Base-by-base conservation (phyloP, 2,888 invertebrate species). In the Tromatobia lineatoria region DNA sequence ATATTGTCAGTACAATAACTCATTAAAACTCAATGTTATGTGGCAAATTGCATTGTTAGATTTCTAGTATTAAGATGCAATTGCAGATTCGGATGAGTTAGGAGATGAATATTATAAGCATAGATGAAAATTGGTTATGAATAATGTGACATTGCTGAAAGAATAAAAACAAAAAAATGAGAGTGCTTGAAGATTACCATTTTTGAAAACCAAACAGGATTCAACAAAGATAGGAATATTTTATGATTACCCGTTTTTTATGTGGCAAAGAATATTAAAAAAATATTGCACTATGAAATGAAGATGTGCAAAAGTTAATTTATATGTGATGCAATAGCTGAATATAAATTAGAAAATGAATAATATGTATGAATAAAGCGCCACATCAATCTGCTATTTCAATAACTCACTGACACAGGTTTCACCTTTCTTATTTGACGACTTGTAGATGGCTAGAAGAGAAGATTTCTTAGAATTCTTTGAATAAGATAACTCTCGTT, bases 401-500 rank as follows among this genome's bases (percentile, higher is more conserved):
- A 38, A 80, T 76, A 83, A 86, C 83, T 87, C 85, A 85, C 87
- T 79, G 61, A 47, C 47, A 77, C 57, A 7, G 64, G 54, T 52
- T 71, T 71, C 29, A 42, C 47, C 38, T 77, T 77, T 66, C 23
- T 73, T 83, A 47, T 47, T 83, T 73, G 80, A 8, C 38, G 67
- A 82, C 85, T 86, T 6, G 84, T 85, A 10, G 77, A 83, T 38
- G 82, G 84, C 83, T 83, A 79, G 18, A 86, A 86, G 59, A 76
- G 71, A 83, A 70, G 54, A 71, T 80, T 70, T 25, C 50, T 47
- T 29, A 70, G 79, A 66, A 42, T n/a, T 78, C 10, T 25, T 57
- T 15, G 4, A 3, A 67, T 47, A n/a, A 45, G 64, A 15, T 69
- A 66, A 69, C 34, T 25, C 11, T 6, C 15, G 45, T 34, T 45